Conservation (phyloP, 2,797 vertebrate genomes). For the Anas flavirostris region DNA sequence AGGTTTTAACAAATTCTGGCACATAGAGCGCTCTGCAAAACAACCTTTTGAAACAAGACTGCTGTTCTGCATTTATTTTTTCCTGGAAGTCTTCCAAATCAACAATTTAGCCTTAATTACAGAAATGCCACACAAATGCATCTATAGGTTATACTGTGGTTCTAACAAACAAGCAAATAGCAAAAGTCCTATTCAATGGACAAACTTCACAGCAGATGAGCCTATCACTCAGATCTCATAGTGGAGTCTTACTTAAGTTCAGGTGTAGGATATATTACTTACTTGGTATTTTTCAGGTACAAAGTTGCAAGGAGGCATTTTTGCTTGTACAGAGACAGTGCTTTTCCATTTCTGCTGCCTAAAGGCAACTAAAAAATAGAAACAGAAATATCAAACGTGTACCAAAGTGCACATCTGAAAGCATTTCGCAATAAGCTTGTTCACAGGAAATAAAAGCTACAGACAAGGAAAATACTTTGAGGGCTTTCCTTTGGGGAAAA, state of each 20-base stretch:
- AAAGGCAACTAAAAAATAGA: slow-evolving; percentile 72
- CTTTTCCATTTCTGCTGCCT: slow-evolving; percentile 70
- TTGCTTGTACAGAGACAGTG: slow-evolving; percentile 52
- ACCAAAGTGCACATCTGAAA: not conserved
- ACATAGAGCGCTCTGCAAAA: not conserved
- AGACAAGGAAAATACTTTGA: not conserved
- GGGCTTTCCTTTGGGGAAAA: not conserved
- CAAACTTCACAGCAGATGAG: not conserved
- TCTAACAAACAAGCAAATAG: not conserved
- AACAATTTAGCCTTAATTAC: not conserved
- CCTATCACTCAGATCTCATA: not conserved
- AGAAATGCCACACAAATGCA: not conserved
- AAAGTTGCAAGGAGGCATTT: slow-evolving; percentile 90
- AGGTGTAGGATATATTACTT: slow-evolving; percentile 27
- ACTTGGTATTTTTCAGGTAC: slow-evolving; percentile 87
- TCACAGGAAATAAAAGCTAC: rapidly evolving
- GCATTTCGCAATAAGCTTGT: not conserved
- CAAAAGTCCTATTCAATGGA: not conserved
- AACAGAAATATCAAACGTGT: not conserved
- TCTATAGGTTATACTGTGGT: not conserved
- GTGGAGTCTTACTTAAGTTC: not conserved
- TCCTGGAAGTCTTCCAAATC: not conserved
- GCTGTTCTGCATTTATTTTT: not conserved
- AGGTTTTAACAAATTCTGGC: not conserved
- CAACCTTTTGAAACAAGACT: not conserved